Percentiles rank a stretch among this genome's conserved stretches.
Evolutionary conservation across 2,797 vertebrate species (phyloP).

Genomic region (Sebastiscus tertius): DNA sequence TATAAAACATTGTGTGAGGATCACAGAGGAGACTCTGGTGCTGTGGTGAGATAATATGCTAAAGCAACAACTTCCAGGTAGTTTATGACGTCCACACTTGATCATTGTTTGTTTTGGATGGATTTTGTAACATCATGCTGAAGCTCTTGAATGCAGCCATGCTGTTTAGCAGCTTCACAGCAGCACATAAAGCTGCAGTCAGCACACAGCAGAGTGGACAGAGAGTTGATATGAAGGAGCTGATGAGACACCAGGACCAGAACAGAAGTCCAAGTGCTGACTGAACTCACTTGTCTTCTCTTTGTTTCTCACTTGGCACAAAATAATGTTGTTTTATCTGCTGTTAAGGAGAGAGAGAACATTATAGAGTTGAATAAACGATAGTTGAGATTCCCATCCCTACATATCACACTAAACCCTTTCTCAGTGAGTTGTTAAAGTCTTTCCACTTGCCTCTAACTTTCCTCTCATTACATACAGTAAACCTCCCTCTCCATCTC

Average conservation of each 20-base stretch:
- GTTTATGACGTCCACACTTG: accelerated
- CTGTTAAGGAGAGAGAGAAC: not conserved
- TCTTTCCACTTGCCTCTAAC: not conserved
- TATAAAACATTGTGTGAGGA: too few relatives aligned
- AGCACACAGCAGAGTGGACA: not conserved
- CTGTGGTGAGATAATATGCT: too few relatives aligned
- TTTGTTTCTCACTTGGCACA: not conserved
- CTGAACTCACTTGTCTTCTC: not conserved
- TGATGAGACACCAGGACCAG: not conserved
- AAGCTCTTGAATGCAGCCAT: not conserved
- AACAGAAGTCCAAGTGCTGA: not conserved
- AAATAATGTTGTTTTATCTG: not conserved
- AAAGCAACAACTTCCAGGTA: too few relatives aligned
- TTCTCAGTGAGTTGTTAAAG: not conserved
- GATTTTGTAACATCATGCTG: not conserved
- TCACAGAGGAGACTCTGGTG: too few relatives aligned
- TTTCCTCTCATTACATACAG: conserved; percentile 23
- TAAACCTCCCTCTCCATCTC: not conserved
- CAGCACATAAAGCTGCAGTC: too few relatives aligned
- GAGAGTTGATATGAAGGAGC: not conserved
- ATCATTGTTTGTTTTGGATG: not conserved
- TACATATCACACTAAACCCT: conserved; percentile 4
- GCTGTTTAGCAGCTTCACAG: not conserved
- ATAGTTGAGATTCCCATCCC: conserved; percentile 13
- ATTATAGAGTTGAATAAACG: not conserved